These are phyloP conservation scores for Epizoanthus rinbou DNA, from an alignment of 92 coral and sea anemone species.

Conservation along the genomic window DNA sequence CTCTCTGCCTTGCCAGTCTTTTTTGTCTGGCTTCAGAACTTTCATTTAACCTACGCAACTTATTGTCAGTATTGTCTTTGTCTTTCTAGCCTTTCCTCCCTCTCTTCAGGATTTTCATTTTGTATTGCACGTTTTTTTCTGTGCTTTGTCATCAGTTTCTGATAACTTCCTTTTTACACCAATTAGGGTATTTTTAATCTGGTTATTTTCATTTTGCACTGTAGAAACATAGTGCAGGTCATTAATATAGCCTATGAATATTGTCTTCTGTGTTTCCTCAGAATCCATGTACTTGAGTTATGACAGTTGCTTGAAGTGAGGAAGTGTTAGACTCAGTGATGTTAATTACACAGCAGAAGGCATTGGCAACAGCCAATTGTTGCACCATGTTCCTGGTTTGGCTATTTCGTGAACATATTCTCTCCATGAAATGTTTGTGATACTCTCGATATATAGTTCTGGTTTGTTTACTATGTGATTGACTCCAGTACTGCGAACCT, in stretches of 20 bases:
- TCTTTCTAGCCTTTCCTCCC: constrained; percentile 26
- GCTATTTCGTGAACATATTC: constrained; percentile 33
- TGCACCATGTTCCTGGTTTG: constrained; percentile 51
- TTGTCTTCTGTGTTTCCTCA: constrained; percentile 40
- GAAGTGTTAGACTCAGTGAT: constrained; percentile 49
- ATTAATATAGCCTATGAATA: constrained; percentile 48
- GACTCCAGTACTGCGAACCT: constrained; percentile 51
- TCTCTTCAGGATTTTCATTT: constrained; percentile 29
- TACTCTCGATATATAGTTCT: constrained; percentile 53
- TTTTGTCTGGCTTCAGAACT: constrained; percentile 26
- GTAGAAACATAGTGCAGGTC: constrained; percentile 51
- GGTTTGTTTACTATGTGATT: constrained; percentile 50
- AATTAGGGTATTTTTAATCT: constrained; percentile 27
- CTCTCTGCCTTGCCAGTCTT: not conserved
- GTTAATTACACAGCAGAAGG: constrained; percentile 54
- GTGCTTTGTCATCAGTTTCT: constrained; percentile 26
- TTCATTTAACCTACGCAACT: constrained; percentile 11
- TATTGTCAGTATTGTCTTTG: not conserved
- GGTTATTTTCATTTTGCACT: constrained; percentile 21
- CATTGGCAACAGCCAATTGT: constrained; percentile 58
- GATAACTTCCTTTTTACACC: constrained; percentile 32
- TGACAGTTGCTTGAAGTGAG: constrained; percentile 46
- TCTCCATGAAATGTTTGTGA: constrained; percentile 46
- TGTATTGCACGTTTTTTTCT: constrained; percentile 5
- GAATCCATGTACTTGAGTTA: constrained; percentile 37